phyloP scores from a whole-genome alignment of 2,888 invertebrate genomes.

The Azorinus chamasolen region DNA sequence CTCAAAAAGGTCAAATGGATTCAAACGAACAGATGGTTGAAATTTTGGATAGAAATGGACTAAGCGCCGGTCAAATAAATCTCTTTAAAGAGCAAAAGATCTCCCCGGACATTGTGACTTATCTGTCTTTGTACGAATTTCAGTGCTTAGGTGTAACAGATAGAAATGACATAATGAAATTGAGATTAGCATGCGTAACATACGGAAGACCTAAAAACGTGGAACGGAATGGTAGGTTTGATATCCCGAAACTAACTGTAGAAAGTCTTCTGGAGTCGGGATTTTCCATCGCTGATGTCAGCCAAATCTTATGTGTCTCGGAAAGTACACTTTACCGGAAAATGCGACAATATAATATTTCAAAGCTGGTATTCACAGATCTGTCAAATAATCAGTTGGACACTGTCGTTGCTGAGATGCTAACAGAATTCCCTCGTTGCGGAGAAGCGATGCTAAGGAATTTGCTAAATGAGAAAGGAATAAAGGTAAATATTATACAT shows the following conservation, averaged over 20 bases:
- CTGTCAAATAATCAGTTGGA: neutral
- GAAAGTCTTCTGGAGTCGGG: neutral
- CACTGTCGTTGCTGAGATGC: neutral
- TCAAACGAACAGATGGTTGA: too few relatives aligned
- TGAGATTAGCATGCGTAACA: constrained; percentile 37
- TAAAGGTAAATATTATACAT: neutral
- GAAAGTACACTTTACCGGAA: constrained; percentile 11
- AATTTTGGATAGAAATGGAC: too few relatives aligned
- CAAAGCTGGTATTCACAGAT: neutral
- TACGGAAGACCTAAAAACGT: constrained; percentile 16
- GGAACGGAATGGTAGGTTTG: constrained; percentile 4
- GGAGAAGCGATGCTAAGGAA: constrained; percentile 1
- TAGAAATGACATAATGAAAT: constrained; percentile 38
- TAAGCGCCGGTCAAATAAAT: too few relatives aligned
- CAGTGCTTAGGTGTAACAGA: constrained; percentile 26
- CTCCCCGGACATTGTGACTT: constrained; percentile 33
- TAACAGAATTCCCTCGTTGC: constrained; percentile 9
- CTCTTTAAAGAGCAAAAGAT: too few relatives aligned
- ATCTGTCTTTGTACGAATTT: constrained; percentile 29
- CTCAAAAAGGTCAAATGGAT: too few relatives aligned
- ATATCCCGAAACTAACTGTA: constrained; percentile 26
- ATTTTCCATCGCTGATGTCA: neutral
- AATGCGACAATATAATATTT: constrained; percentile 6
- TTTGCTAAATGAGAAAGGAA: neutral
- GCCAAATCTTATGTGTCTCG: constrained; percentile 3